Base-by-base conservation (phyloP, 2,113 vertebrate genomes). In the Orycteropus afer region DNA sequence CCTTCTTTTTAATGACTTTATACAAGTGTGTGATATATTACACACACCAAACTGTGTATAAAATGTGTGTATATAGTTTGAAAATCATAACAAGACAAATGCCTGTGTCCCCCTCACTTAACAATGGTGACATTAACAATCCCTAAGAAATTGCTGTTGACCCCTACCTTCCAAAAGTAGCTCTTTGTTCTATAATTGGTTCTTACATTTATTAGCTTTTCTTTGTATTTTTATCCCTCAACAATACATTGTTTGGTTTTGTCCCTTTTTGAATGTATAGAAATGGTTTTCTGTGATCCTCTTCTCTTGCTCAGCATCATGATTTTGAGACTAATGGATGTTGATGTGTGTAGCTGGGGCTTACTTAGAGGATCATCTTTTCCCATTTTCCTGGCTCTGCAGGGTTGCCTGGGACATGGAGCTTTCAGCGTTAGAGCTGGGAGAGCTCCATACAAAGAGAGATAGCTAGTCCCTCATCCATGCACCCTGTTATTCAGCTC, bases 381-480 rank as follows among this genome's bases (percentile, higher is more conserved):
- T 65, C 47, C 20, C 9, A 11, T 53, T 86, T 55, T n/a, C 84
- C 84, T 32, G 5, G 61, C 42, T 37, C n/a, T 25, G 34, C n/a
- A 29, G 80, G 40, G n/a, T 55, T 86, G 53, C 45, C n/a, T 29
- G 22, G 51, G 51, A 74, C 17, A 12, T 32, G 14, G 67, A 63
- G 15, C 23, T 51, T 18, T 53, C 63, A 86, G 9, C 23, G 17
- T 12, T 55, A 29, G 14, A 9, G 25, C 22, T 6, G 12, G 45
- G 61, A 37, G 14, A 49, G 71, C 7, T 47, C 82, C 18, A 25
- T 34, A n/a, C 45, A 45, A 59, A 67, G 14, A 5, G 49, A 20
- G 10, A 1, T 14, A 0, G 3, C 18, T 40, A n/a, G 34, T 37
- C 34, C 17, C 34, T 5, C 14, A 8, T 20, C n/a, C 0, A 0